phyloP scores from a whole-genome alignment of 92 coral and sea anemone genomes.

The Siderastrea siderea region DNA sequence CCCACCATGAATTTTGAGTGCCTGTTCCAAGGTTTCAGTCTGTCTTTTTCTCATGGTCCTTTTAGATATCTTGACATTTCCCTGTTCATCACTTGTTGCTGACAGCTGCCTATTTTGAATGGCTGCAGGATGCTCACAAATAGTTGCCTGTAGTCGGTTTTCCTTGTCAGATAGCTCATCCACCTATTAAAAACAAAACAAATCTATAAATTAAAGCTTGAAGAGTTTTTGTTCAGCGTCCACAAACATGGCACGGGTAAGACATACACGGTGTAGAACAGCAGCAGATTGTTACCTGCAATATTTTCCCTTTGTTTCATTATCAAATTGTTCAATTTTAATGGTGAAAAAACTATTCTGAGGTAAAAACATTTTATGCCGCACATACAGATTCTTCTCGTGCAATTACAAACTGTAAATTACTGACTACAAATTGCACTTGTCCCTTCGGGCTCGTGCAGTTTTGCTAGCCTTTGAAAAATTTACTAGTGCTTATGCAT shows the following conservation, averaged over 20 bases:
- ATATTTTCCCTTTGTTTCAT: too few species aligned
- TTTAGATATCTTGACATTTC: conserved; percentile 28
- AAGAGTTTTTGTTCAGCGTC: background rate
- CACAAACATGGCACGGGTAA: too few species aligned
- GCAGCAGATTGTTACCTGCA: too few species aligned
- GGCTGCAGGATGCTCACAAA: conserved; percentile 56
- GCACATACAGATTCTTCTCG: too few species aligned
- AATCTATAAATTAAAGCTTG: conserved; percentile 20
- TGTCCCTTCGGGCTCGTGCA: too few species aligned
- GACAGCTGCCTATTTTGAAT: conserved; percentile 38
- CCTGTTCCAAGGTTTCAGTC: conserved; percentile 54
- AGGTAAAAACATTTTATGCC: too few species aligned
- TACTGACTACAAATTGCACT: conserved; percentile 3
- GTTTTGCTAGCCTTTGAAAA: too few species aligned
- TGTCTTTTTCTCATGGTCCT: conserved; percentile 51
- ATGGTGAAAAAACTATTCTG: too few species aligned
- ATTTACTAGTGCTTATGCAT: too few species aligned
- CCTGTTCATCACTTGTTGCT: conserved; percentile 36
- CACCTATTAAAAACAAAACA: conserved; percentile 10
- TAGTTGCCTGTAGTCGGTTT: conserved; percentile 39
- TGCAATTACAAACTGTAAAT: background rate
- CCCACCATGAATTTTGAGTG: conserved; percentile 60
- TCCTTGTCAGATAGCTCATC: conserved; percentile 31
- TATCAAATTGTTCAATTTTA: background rate
- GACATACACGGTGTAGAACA: too few species aligned